phyloP scores from a whole-genome alignment of 2,888 invertebrate species.

The Schrankia costaestrigalis region DNA sequence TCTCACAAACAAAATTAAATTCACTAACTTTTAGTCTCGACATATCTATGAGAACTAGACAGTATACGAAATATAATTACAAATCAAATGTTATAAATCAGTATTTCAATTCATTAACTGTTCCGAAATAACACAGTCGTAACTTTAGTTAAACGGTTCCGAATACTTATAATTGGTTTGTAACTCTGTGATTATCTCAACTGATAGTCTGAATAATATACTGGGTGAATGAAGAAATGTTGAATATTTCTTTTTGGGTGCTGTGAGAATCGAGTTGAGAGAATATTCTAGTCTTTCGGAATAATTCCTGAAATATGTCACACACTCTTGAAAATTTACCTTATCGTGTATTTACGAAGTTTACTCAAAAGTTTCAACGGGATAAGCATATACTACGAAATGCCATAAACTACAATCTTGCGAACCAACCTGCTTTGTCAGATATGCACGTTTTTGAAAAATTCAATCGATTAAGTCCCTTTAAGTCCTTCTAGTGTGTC shows the following conservation, averaged over 20 bases:
- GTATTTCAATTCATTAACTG: slow-evolving; percentile 36
- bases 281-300: too few relatives aligned
- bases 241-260: not conserved
- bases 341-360: too few relatives aligned
- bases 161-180: slow-evolving; percentile 22
- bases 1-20: not conserved
- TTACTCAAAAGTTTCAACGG: too few relatives aligned
- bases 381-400: too few relatives aligned
- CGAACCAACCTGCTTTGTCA: too few relatives aligned
- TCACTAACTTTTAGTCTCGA: slow-evolving; percentile 11
- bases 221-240: too few relatives aligned
- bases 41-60: slow-evolving; percentile 22
- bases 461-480: too few relatives aligned
- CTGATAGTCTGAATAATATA: slow-evolving; percentile 26
- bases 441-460: too few relatives aligned
- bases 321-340: too few relatives aligned
- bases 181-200: slow-evolving; percentile 21
- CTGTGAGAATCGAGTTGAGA: slow-evolving; percentile 7
- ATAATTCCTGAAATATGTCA: too few relatives aligned
- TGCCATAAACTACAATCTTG: too few relatives aligned
- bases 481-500: too few relatives aligned
- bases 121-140: slow-evolving; percentile 32
- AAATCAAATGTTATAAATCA: slow-evolving; percentile 35
- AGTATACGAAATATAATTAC: slow-evolving; percentile 31
- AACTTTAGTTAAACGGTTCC: slow-evolving; percentile 29